Evolutionary conservation across 2,797 vertebrate genomes (phyloP), one percentile per base, ranked within the genome.

Genomic region (Spinibarbus caldwelli): DNA sequence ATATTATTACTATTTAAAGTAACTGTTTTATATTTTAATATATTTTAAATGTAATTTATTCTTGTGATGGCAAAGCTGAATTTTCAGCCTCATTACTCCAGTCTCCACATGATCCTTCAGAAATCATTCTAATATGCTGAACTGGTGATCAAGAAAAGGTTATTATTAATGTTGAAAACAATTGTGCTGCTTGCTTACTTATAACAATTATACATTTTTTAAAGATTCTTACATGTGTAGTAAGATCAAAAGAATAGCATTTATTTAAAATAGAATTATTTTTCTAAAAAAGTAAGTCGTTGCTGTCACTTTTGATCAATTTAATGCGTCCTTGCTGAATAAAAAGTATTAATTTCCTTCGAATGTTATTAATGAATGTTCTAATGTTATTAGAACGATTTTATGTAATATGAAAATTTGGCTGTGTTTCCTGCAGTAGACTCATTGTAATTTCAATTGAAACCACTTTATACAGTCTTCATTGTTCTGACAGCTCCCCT

Each of bases 401-500:
- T 52, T 41, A 36, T 34, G 21, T 29, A 11, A 36, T 26, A 17
- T 49, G 1, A 52, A 52, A 36, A 21, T 34, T 11, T 29, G 29
- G 5, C 29, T 4, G 4, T n/a, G 15, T 38, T 59, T 45, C 52
- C 57, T 23, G 9, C 23, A 45, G 26, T 47, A 7, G 29, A 47
- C 23, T n/a, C 19, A 4, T 34, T 59, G 41, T n/a, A 1, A 82
- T 45, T 82, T 72, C 12, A 17, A n/a, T 82, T 49, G 34, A 47
- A 59, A 82, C 3, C 26, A 9, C 26, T 62, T 78, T 21, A 21
- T 78, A 64, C n/a, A 78, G 57, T 31, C 19, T 72, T 82, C 12
- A 21, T 62, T 62, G 68, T 73, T 73, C 45, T 47, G 29, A 62
- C 38, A 82, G 19, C 31, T 26, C 54, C 57, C 70, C 38, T 64